Base-by-base conservation (phyloP, 2,113 vertebrate genomes). In the Lycaon pictus region DNA sequence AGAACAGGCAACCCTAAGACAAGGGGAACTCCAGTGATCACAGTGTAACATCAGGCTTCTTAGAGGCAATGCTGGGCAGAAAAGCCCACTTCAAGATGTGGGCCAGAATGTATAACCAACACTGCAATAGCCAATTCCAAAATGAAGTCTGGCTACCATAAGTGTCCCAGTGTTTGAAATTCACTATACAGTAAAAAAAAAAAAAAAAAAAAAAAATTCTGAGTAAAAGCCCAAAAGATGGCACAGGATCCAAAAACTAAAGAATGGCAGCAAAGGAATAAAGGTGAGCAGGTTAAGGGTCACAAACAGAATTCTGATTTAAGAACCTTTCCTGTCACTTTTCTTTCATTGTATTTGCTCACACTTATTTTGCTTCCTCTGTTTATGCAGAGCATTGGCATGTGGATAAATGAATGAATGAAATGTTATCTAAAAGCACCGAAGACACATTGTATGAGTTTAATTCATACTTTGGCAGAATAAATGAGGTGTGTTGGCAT, bases 221-320 rank as follows among this genome's bases (percentile, higher is more conserved):
- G 13, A 29, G 2, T 55, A 9, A 55, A 82, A 16, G 20, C 17
- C 19, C 19, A 35, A 56, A 19, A 48, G 35, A 63, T 3, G 22
- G 19, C 3, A 58, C 27, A 56, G 23, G 12, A 29, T 60, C 81
- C 9, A 53, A 81, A 90, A 48, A 43, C 25, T 53, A 17, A 89
- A 92, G 16, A 25, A 29, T 7, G 82, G 1, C 27, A n/a, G 19
- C 67, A 65, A 90, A 58, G 7, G 1, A 1, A 48, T 32, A 51
- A 82, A 43, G 2, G 11, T 17, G 15, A 43, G 60, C 11, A 90
- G 11, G 19, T 58, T 25, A 53, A 35, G 4, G 11, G 4, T 37
- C 12, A 86, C 23, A 93, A 79, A 32, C 27, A 37, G 51, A 60
- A 55, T 94, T 91, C 62, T 27, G 43, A 92, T n/a, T 84, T 95